Evolutionary conservation across 2,797 vertebrate species (phyloP), one percentile per base, ranked within the genome.

Genomic region (Arnoldichthys spilopterus): DNA sequence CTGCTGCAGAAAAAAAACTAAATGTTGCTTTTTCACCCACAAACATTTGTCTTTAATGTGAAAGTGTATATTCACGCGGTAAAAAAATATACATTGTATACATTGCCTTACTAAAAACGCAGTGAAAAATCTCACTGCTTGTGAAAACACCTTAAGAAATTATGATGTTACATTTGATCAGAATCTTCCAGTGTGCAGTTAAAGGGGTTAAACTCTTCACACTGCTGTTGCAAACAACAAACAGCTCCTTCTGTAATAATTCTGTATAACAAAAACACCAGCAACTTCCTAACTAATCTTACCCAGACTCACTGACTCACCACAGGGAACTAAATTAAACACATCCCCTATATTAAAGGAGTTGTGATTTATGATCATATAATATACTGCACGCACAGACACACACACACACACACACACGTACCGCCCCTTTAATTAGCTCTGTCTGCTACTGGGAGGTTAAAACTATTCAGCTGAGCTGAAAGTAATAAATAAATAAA

Each of bases 341-440:
- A 22, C 72, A 43, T 37, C 54, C 53, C 32, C 22, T 40, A 16
- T 43, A 61, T 62, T 37, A 80, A 74, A 69, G 64, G 30, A 24
- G 64, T 70, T 30, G 54, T 74, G 64, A 80, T 62, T 80, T 75
- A 80, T 80, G 5, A 62, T 37, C 54, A 56, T 54, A n/a, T 37
- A 51, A 70, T 49, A 49, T 26, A 32, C 45, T 64, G 70, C 20
- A 28, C 9, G 82, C 51, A 28, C 67, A 49, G 8, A n/a, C 22
- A 24, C 15, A 43, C 62, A 64, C 62, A 66, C 37, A 66, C 37
- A 64, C 34, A 53, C 49, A 37, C n/a, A 51, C 22, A 32, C 59
- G 45, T 69, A 59, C 30, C 12, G 43, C 11, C n/a, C 51, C 62
- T 80, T 59, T 80, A 80, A 80, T 80, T 80, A 74, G 43, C 64